These are phyloP conservation scores for Epirrhoe tristata DNA, from an alignment of 2,888 invertebrate genomes.

Conservation along the genomic window DNA sequence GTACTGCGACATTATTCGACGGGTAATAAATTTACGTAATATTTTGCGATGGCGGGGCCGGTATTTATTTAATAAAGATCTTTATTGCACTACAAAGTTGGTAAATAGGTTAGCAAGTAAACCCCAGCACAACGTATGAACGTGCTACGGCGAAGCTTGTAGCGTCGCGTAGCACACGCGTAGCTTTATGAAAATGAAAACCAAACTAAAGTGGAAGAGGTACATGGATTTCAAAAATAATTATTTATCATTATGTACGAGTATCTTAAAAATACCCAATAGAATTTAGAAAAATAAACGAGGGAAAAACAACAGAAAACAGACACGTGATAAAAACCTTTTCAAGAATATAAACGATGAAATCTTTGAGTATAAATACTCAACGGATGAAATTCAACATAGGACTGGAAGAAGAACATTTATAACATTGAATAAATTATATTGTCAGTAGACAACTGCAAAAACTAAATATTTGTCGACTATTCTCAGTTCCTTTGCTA, in stretches of 20 bases:
- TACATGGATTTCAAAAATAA: neutral
- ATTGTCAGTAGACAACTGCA: too few species aligned
- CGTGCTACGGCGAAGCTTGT: slow-evolving; percentile 14
- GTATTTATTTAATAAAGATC: slow-evolving; percentile 35
- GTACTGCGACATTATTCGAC: slow-evolving; percentile 57
- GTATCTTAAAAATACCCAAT: too few species aligned
- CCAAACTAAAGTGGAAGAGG: neutral
- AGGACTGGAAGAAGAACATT: too few species aligned
- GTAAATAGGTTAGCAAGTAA: slow-evolving; percentile 15
- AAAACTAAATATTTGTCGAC: too few species aligned
- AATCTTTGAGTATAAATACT: too few species aligned
- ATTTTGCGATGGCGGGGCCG: slow-evolving; percentile 35
- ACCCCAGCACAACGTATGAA: neutral
- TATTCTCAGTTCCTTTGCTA: neutral
- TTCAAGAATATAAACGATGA: too few species aligned
- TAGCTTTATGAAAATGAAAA: neutral
- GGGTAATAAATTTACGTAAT: slow-evolving; percentile 47
- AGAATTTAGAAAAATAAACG: too few species aligned
- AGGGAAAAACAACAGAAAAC: too few species aligned
- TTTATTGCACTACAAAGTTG: slow-evolving; percentile 31
- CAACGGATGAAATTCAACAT: too few species aligned
- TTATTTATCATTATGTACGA: neutral
- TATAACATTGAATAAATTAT: too few species aligned
- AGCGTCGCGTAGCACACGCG: slow-evolving; percentile 11
- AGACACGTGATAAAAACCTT: too few species aligned